Conservation (phyloP, 2,888 invertebrate species). For the Kryphioiulus occultus region DNA sequence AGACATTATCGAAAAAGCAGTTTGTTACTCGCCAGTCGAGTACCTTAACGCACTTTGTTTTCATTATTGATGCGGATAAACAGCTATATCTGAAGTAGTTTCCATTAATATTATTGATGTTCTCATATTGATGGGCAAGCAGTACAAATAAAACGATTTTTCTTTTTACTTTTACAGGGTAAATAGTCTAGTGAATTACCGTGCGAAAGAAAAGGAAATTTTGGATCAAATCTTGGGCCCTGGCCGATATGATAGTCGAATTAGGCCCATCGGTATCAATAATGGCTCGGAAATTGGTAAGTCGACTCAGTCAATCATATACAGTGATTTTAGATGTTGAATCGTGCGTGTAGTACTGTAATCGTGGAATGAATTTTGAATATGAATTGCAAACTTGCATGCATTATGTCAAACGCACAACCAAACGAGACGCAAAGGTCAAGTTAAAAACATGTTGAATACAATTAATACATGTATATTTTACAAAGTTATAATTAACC, state of each 20-base stretch:
- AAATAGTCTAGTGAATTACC: conserved; percentile 81
- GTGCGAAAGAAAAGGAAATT: conserved; percentile 93
- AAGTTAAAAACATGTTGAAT: not conserved
- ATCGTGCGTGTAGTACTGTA: not conserved
- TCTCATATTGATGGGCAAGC: too few species aligned
- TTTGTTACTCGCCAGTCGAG: too few species aligned
- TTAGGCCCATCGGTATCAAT: conserved; percentile 91
- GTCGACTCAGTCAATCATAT: not conserved
- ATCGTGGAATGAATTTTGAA: not conserved
- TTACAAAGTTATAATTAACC: not conserved
- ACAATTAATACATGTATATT: not conserved
- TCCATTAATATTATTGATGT: too few species aligned
- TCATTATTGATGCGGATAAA: too few species aligned
- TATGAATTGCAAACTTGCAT: not conserved
- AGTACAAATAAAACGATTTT: too few species aligned
- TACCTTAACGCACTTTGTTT: too few species aligned
- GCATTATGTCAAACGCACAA: not conserved
- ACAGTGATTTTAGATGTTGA: not conserved
- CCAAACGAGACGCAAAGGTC: not conserved
- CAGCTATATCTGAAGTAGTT: too few species aligned
- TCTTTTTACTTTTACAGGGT: conserved; percentile 42
- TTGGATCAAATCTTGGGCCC: conserved; percentile 91
- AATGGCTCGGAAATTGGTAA: conserved; percentile 79
- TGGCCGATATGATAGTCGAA: conserved; percentile 89
- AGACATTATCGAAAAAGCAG: too few species aligned